Conservation (phyloP, 2,113 vertebrate genomes). For the Bubalus kerabau region DNA sequence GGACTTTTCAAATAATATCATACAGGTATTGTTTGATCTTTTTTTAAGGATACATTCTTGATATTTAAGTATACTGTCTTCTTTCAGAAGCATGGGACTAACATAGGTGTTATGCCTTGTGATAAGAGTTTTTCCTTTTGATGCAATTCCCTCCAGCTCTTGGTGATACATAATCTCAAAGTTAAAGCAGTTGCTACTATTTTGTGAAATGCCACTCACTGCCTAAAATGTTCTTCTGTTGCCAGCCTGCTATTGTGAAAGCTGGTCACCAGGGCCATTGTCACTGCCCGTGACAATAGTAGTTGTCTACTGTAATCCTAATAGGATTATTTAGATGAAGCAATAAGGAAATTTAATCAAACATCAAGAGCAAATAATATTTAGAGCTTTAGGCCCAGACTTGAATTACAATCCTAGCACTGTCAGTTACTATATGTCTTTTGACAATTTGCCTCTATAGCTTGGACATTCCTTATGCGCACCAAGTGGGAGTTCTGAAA, state of each 20-base stretch:
- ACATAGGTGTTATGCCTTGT: neutral
- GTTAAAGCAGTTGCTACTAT: neutral
- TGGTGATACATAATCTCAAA: neutral
- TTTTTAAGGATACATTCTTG: constrained; percentile 1
- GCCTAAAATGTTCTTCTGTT: neutral
- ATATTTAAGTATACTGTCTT: neutral
- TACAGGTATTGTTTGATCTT: neutral
- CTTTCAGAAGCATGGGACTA: neutral
- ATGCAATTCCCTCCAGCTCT: neutral
- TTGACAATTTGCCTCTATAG: neutral
- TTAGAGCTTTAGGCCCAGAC: neutral
- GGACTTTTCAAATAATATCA: constrained; percentile 15
- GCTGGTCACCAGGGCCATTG: neutral
- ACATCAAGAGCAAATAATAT: neutral
- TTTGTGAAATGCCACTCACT: constrained; percentile 21
- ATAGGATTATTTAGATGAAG: neutral
- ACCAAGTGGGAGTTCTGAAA: neutral
- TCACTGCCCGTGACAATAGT: neutral
- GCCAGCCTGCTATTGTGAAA: neutral
- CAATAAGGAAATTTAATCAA: constrained; percentile 14
- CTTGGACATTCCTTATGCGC: neutral
- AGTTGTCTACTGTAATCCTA: neutral
- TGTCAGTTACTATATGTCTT: neutral
- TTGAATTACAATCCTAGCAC: neutral
- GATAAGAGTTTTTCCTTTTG: constrained; percentile 24